Evolutionary conservation across 2,797 vertebrate species (phyloP).

Genomic region (Melanotaenia nigrans): DNA sequence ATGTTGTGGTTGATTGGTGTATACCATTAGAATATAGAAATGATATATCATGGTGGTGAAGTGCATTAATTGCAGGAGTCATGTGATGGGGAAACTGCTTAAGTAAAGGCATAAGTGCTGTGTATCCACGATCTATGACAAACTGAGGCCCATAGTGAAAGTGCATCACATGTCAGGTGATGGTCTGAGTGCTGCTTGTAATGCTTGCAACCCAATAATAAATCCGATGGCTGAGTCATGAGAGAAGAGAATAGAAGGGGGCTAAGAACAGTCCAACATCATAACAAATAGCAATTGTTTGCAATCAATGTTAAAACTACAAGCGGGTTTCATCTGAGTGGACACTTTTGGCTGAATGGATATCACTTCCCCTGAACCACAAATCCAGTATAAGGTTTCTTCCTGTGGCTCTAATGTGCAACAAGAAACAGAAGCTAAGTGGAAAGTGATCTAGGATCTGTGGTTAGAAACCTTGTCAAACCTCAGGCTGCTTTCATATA

Average conservation of each 20-base stretch:
- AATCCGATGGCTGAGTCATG: constrained; percentile 25
- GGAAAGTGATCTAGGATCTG: constrained; percentile 68
- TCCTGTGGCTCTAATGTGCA: constrained; percentile 63
- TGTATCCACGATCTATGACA: constrained; percentile 37
- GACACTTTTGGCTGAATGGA: constrained; percentile 69
- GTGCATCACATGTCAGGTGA: constrained; percentile 26
- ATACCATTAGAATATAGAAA: background rate
- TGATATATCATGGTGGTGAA: background rate
- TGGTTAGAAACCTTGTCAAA: constrained; percentile 60
- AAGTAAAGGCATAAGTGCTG: constrained; percentile 22
- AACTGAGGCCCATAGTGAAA: constrained; percentile 8
- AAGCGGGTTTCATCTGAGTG: constrained; percentile 64
- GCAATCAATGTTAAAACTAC: constrained; percentile 67
- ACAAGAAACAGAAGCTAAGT: constrained; percentile 54
- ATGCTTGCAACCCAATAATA: constrained; percentile 18
- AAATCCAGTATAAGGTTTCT: constrained; percentile 66
- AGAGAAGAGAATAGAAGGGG: background rate
- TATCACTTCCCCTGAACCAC: constrained; percentile 60
- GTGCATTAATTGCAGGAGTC: constrained; percentile 7
- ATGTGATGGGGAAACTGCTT: constrained; percentile 9
- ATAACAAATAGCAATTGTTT: constrained; percentile 34
- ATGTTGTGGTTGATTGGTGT: background rate
- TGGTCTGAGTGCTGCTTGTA: constrained; percentile 24
- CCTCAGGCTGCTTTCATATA: constrained; percentile 54
- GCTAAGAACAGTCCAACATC: constrained; percentile 29